Base-by-base conservation (phyloP, 2,797 vertebrate genomes). In the Melopsittacus undulatus region DNA sequence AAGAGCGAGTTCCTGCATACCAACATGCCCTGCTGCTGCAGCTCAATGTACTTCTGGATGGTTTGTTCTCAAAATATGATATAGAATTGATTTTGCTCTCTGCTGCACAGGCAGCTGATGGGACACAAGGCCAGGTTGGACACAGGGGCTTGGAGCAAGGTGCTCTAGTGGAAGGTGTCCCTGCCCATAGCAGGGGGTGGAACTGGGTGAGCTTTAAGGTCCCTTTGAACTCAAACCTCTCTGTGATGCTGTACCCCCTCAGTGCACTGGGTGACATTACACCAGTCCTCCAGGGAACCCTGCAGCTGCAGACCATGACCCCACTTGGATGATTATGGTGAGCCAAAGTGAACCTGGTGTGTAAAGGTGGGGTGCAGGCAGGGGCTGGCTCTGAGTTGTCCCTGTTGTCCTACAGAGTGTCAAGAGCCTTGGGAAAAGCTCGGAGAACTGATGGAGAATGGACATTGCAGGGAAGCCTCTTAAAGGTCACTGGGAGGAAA, bases 331-430 rank as follows among this genome's bases (percentile, higher is more conserved):
- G 30, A 62, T 36, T 76, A 52, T 32, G 2, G 1, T 23, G 38
- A 89, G 15, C 36, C 40, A 38, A 64, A 87, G 38, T 18, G 17
- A 64, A 13, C 20, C 26, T 18, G 26, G 7, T 13, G 13, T 52
- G 14, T 45, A 51, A 43, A 64, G 34, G 17, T n/a, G 40, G 51
- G 34, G n/a, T 56, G 74, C 51, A 56, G 77, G 9, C 48, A 43
- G 21, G 26, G 32, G 18, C 48, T 9, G 6, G 10, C 49, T 87
- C 32, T 13, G 27, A 84, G 29, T 27, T 14, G 32, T 79, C 66
- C 5, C 2, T 23, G 8, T 46, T 3, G 1, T 34, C 32, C 67
- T 42, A 30, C 8, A 20, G 56, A 78, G 13, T 0, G 0, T 7
- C 38, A 14, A 57, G 73, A 12, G 45, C 63, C 36, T 32, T 34